Conservation (phyloP, 30 jellyfish, hydroid and myxozoan genomes). For the Phacellophora camtschatica region DNA sequence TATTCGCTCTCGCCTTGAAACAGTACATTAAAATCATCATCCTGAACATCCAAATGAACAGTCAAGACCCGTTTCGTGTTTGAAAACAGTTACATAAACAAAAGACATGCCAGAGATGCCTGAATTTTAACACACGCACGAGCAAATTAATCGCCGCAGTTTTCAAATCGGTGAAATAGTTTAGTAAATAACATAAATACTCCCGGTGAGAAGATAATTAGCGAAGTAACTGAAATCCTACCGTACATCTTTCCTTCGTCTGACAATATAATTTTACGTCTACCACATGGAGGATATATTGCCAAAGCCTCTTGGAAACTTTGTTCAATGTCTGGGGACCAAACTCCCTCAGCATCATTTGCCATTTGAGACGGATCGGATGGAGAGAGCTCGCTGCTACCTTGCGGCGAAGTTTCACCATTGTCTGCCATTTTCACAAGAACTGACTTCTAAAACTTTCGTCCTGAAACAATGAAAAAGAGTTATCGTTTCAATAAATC, state of each 20-base stretch:
- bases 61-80: neutral
- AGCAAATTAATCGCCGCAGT: constrained; percentile 40
- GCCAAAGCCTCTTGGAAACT: constrained; percentile 97
- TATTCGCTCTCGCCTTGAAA: neutral
- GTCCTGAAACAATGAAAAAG: neutral
- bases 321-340: constrained; percentile 96
- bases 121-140: constrained; percentile 6
- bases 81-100: neutral
- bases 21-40: neutral
- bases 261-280: constrained; percentile 87
- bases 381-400: constrained; percentile 37
- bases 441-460: neutral
- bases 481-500: neutral
- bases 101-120: constrained; percentile 40
- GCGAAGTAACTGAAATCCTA: constrained; percentile 6
- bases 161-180: constrained; percentile 35
- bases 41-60: neutral
- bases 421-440: constrained; percentile 81
- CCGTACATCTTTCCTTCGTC: constrained; percentile 99
- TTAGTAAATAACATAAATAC: constrained; percentile 23
- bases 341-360: constrained; percentile 97
- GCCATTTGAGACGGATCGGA: constrained; percentile 93
- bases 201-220: neutral
- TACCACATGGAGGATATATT: constrained; percentile 94
- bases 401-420: constrained; percentile 63